Conservation (phyloP, 1,140 invertebrate genomes). For the Leptinotarsa lineolata region DNA sequence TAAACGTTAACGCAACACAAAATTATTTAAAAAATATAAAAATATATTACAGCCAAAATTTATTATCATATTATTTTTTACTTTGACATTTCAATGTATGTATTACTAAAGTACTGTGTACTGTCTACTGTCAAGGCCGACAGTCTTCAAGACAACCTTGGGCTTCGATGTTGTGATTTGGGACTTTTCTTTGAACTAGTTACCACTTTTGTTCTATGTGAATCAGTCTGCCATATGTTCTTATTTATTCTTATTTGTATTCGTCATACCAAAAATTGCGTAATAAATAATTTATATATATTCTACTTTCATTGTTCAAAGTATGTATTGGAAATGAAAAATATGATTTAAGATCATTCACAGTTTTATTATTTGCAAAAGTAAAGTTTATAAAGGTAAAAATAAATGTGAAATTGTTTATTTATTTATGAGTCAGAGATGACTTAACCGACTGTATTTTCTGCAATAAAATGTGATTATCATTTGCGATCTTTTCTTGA, state of each 20-base stretch:
- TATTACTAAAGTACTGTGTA: too few species aligned
- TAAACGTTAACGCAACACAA: slow-evolving; percentile 24
- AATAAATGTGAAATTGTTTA: not conserved
- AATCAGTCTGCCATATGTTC: too few species aligned
- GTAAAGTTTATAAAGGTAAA: not conserved
- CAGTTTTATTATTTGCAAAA: not conserved
- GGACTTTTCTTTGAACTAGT: too few species aligned
- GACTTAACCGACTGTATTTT: slow-evolving; percentile 46
- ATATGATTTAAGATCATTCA: not conserved
- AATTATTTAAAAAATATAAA: slow-evolving; percentile 26
- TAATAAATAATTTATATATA: slow-evolving; percentile 10
- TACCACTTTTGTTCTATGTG: too few species aligned
- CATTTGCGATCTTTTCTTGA: slow-evolving; percentile 44
- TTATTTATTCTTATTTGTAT: too few species aligned
- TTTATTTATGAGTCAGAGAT: slow-evolving; percentile 34
- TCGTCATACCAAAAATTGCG: too few species aligned
- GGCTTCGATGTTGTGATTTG: too few species aligned
- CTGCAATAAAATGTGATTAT: slow-evolving; percentile 47
- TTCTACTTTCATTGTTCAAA: not conserved
- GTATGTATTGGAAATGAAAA: slow-evolving; percentile 1
- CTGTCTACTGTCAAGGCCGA: too few species aligned
- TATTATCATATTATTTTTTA: slow-evolving; percentile 45
- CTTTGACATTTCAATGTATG: slow-evolving; percentile 41
- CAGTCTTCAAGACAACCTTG: too few species aligned
- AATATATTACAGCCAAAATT: slow-evolving; percentile 32